Evolutionary conservation across 2,888 invertebrate genomes (phyloP), one percentile per base, ranked within the genome.

Genomic region (Chironomus riparius): DNA sequence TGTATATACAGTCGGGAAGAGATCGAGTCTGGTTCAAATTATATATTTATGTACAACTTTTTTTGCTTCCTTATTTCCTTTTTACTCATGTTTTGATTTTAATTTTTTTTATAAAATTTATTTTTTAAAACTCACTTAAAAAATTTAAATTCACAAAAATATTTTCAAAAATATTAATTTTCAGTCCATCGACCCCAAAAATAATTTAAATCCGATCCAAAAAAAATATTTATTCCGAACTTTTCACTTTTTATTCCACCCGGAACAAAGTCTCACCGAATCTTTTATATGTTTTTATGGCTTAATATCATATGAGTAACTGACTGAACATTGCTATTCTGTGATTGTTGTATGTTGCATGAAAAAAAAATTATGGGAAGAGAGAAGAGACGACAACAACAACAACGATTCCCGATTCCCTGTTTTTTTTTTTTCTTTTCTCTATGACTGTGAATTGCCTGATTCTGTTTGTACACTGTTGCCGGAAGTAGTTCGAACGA

Each of bases 291-390:
- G 72, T 72, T 72, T 62, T 72, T 61, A 72, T 72, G 38, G 72
- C 47, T 72, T 72, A 72, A 61, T 61, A 72, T 72, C 72, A 72
- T 72, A 38, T 72, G 72, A 72, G 62, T 61, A 72, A 72, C 72
- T 72, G 62, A 72, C 61, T 61, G 50, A 72, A 47, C 28, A 61
- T 38, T 61, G 50, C 72, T 50, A 38, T 72, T 72, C 72, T 72
- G 62, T 72, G 72, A 72, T 72, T 72, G 12, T 65, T 65, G 72
- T 50, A 22, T 48, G 50, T 50, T 62, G 61, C 47, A 62, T 72
- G 61, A 22, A 71, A n/a, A 50, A 56, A 28, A 50, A 22, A 47
- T 47, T 48, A 15, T 56, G n/a, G 56, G n/a, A 13, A 24, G 65
- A 24, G 65, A 65, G 65, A 65, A 65, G 65, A 22, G 22, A 65